A percentile compares a stretch with the other conserved stretches of the same genome.
phyloP scores from a whole-genome alignment of 1,140 invertebrate species.

The Globodera rostochiensis region DNA sequence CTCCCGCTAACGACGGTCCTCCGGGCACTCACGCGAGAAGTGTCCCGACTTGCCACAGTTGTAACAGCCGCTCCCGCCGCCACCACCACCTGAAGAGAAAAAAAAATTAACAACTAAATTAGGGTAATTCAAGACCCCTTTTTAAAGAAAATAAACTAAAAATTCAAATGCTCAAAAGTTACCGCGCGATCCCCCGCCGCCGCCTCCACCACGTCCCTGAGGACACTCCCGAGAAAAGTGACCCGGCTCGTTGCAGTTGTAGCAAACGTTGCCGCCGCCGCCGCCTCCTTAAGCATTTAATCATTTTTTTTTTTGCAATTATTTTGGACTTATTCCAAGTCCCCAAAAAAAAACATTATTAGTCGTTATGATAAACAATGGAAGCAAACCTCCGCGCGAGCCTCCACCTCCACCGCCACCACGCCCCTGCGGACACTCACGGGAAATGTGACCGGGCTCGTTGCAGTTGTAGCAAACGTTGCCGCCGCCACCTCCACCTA shows the following conservation, averaged over 20 bases:
- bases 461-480: slow-evolving; percentile 20
- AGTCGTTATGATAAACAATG: too few species aligned
- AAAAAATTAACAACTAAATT: too few species aligned
- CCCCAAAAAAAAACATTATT: too few species aligned
- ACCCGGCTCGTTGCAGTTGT: not conserved
- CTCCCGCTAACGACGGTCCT: not conserved
- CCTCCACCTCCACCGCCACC: slow-evolving; percentile 20
- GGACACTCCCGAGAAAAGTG: slow-evolving; percentile 5
- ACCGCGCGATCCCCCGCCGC: too few species aligned
- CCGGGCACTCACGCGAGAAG: too few species aligned
- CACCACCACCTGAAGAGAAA: too few species aligned
- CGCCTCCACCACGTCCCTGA: not conserved
- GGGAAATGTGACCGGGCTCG: slow-evolving; percentile 16
- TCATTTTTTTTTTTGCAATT: not conserved
- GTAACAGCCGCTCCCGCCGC: too few species aligned
- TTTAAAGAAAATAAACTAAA: too few species aligned
- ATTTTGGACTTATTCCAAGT: too few species aligned
- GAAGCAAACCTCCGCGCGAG: not conserved
- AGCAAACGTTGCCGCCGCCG: not conserved
- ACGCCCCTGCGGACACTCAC: slow-evolving; percentile 22
- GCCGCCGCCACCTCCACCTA: slow-evolving; percentile 13
- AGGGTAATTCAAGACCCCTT: too few species aligned
- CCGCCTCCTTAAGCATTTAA: not conserved
- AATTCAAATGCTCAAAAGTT: not conserved
- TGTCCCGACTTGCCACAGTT: too few species aligned